Evolutionary conservation across 2,113 vertebrate genomes (phyloP).

Genomic region (Notothenia rossii): DNA sequence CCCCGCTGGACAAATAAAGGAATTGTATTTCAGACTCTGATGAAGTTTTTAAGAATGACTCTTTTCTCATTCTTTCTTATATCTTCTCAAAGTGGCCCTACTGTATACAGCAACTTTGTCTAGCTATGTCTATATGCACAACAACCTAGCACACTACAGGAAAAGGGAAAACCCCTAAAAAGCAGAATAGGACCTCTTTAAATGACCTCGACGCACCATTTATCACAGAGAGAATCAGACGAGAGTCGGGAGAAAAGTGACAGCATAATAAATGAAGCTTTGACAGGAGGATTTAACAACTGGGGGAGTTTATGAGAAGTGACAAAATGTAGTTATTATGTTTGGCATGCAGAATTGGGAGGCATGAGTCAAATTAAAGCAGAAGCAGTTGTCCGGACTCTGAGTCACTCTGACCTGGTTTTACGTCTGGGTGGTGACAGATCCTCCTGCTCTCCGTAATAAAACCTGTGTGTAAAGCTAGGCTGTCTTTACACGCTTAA

Average conservation of each 20-base stretch:
- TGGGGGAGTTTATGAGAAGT: not conserved
- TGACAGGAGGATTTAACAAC: not conserved
- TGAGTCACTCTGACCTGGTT: conserved; percentile 38
- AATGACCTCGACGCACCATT: too few relatives aligned
- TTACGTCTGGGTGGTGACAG: conserved; percentile 30
- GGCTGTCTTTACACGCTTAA: not conserved
- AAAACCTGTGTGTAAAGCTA: not conserved
- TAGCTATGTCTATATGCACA: too few relatives aligned
- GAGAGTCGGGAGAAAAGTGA: not conserved
- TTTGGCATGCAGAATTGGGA: not conserved
- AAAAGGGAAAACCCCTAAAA: too few relatives aligned
- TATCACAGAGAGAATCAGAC: not conserved
- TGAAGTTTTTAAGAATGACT: too few relatives aligned
- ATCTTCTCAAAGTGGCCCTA: too few relatives aligned
- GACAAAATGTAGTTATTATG: conserved; percentile 12
- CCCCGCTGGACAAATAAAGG: too few relatives aligned
- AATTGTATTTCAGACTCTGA: too few relatives aligned
- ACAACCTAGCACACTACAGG: too few relatives aligned
- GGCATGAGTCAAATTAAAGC: not conserved
- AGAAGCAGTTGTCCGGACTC: not conserved
- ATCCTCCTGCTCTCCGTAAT: not conserved
- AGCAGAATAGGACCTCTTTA: too few relatives aligned
- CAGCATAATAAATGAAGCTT: not conserved
- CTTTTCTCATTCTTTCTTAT: too few relatives aligned
- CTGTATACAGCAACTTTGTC: too few relatives aligned